Conservation (phyloP, 2,113 vertebrate genomes). For the Megaceryle maxima region DNA sequence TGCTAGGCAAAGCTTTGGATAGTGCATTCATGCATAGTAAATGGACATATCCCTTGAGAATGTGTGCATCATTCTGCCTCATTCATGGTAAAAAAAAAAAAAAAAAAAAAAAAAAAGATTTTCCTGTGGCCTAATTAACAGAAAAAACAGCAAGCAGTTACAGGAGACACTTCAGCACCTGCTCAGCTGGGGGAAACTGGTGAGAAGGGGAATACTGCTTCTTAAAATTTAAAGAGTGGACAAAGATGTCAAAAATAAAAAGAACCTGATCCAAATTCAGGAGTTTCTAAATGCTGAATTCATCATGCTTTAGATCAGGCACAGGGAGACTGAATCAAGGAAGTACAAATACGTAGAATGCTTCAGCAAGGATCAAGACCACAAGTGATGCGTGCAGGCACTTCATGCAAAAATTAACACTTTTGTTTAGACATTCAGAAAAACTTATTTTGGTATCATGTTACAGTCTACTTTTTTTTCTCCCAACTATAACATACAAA, state of each 20-base stretch:
- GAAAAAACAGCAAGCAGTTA: not conserved
- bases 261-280: not conserved
- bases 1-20: slow-evolving; percentile 19
- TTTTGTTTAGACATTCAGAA: not conserved
- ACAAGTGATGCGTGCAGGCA: not conserved
- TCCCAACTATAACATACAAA: not conserved
- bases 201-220: not conserved
- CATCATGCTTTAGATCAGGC: not conserved
- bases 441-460: not conserved
- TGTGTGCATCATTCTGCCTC: not conserved
- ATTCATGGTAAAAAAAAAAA: not conserved
- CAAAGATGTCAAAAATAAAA: not conserved
- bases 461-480: not conserved
- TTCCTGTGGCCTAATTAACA: not conserved
- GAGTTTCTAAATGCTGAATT: not conserved
- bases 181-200: not conserved
- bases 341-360: not conserved
- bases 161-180: not conserved
- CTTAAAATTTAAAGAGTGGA: not conserved
- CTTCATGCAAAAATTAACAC: not conserved
- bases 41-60: slow-evolving; percentile 8
- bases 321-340: not conserved
- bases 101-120: not conserved
- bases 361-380: not conserved
- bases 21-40: not conserved